Percentiles rank a stretch among this genome's conserved stretches.
Conservation (phyloP, 2,888 invertebrate species). For the Stomorhina lunata region DNA sequence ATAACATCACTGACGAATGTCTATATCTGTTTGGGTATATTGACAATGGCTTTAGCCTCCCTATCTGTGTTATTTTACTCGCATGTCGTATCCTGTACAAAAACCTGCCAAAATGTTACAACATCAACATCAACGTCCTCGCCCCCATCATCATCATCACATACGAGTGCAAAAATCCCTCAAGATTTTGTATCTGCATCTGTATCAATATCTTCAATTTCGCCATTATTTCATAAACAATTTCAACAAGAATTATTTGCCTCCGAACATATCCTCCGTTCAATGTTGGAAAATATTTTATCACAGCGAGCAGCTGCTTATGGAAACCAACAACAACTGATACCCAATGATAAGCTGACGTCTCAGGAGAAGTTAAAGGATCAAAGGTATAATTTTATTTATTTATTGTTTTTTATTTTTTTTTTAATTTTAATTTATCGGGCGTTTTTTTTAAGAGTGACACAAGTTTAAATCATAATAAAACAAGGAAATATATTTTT, state of each 20-base stretch:
- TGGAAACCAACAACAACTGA: neutral
- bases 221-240: constrained; percentile 68
- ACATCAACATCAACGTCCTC: constrained; percentile 18
- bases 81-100: constrained; percentile 67
- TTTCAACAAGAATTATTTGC: constrained; percentile 72
- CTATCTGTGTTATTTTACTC: constrained; percentile 75
- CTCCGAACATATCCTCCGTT: constrained; percentile 72
- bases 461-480: too few species aligned
- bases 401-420: neutral
- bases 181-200: constrained; percentile 50
- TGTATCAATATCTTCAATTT: constrained; percentile 1
- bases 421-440: neutral
- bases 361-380: constrained; percentile 50
- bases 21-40: constrained; percentile 74
- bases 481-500: too few species aligned
- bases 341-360: constrained; percentile 32
- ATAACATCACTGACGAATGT: constrained; percentile 68
- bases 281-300: constrained; percentile 70
- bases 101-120: constrained; percentile 54
- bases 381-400: constrained; percentile 55
- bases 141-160: neutral
- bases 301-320: constrained; percentile 64
- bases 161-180: constrained; percentile 6
- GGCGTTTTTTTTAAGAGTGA: constrained; percentile 21
- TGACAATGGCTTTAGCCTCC: constrained; percentile 74